Evolutionary conservation across 2,888 invertebrate genomes (phyloP).

Genomic region (Strigamia maritima): DNA sequence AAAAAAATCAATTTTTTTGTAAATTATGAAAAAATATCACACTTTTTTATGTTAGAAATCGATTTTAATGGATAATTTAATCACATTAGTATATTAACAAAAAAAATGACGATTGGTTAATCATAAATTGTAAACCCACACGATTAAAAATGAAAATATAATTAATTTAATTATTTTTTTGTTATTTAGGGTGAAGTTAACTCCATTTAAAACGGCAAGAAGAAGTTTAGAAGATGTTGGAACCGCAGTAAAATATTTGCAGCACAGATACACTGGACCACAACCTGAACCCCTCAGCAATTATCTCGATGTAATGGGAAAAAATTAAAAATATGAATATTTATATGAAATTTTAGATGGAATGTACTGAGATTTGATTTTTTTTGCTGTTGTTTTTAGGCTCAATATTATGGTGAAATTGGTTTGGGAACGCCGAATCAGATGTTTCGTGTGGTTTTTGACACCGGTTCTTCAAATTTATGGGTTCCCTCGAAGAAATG

Average conservation of each 20-base stretch:
- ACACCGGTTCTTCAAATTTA: conserved; percentile 97
- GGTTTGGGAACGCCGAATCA: conserved; percentile 89
- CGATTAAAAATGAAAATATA: too few relatives aligned
- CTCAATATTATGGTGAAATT: conserved; percentile 94
- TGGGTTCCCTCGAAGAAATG: conserved; percentile 99
- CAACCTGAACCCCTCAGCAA: conserved; percentile 84
- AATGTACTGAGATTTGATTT: too few relatives aligned
- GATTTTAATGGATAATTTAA: too few relatives aligned
- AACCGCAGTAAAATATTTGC: conserved; percentile 67
- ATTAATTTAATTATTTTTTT: too few relatives aligned
- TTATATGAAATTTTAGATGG: too few relatives aligned
- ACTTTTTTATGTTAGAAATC: too few relatives aligned
- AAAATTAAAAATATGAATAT: too few relatives aligned
- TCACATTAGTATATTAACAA: too few relatives aligned
- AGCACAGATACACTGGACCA: conserved; percentile 61
- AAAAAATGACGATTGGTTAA: too few relatives aligned
- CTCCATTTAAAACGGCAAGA: conserved; percentile 62
- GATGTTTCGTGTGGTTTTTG: conserved; percentile 91
- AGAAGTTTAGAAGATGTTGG: conserved; percentile 70
- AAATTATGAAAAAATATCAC: too few relatives aligned
- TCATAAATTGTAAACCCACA: too few relatives aligned
- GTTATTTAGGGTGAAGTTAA: conserved; percentile 37
- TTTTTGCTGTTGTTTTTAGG: conserved; percentile 57
- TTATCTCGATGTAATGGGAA: conserved; percentile 85
- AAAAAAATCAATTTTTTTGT: too few relatives aligned